Evolutionary conservation across 2,113 vertebrate species (phyloP), one percentile per base, ranked within the genome.

Genomic region (Nettapus auritus): DNA sequence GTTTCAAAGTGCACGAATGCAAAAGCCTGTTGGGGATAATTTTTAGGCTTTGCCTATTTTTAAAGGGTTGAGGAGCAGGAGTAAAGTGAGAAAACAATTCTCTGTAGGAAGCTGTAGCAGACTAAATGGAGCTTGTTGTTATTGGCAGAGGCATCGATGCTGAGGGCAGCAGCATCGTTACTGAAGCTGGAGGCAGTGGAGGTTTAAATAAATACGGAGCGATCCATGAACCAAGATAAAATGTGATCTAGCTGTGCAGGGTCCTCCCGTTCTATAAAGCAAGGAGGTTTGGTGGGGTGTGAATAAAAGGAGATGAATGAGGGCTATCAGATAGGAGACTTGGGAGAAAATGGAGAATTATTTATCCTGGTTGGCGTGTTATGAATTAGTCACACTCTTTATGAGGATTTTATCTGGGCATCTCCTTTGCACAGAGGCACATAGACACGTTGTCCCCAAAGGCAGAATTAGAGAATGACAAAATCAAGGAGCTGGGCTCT

Each of bases 121-220:
- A 83, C 84, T 90, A 94, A 96, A 96, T 93, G 84, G 95, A 91
- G 70, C 38, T 92, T 94, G 36, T 66, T 89, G 90, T 69, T 90
- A n/a, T 75, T 95, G 94, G 87, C 81, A 76, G 66, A 53, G 71
- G 12, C 77, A 10, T 42, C 23, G 36, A 33, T 96, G 78, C 79
- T 94, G 88, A 96, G 95, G 95, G 97, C 89, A 96, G 95, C 95
- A 96, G 96, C 94, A 69, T 94, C 95, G 84, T 75, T 75, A 14
- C 75, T 16, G 40, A 57, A 52, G 69, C 83, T 94, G 94, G 94
- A 97, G 93, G 89, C 26, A 36, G 57, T 16, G 7, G 95, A 97
- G 96, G 89, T 93, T 97, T 96, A 96, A 91, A 92, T 94, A 96
- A 97, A 96, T 82, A 95, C 56, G 90, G 93, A 93, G 74, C n/a